These are phyloP conservation scores for Molorchus minor DNA, from an alignment of 2,888 invertebrate genomes.

Conservation along the genomic window DNA sequence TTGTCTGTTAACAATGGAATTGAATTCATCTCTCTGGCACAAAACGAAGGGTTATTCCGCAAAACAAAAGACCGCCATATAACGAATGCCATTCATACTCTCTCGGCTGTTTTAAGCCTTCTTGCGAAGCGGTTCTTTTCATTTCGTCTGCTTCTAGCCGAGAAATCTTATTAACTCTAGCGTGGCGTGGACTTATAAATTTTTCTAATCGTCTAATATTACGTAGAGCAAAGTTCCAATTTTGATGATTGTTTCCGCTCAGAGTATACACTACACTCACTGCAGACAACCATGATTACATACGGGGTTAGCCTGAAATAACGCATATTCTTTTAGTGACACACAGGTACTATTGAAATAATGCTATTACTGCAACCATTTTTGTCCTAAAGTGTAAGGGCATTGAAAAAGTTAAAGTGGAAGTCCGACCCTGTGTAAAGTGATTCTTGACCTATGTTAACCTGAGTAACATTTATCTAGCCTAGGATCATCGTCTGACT, in stretches of 20 bases:
- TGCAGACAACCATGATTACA: too few relatives aligned
- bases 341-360: too few relatives aligned
- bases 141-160: background rate
- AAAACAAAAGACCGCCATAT: background rate
- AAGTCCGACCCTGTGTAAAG: too few relatives aligned
- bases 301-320: too few relatives aligned
- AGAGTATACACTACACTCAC: too few relatives aligned
- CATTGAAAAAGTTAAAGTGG: too few relatives aligned
- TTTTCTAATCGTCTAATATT: background rate
- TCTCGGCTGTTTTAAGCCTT: conserved; percentile 3
- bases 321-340: too few relatives aligned
- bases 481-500: too few relatives aligned
- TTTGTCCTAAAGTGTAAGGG: too few relatives aligned
- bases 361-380: too few relatives aligned
- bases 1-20: background rate
- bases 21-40: conserved; percentile 2
- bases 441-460: too few relatives aligned
- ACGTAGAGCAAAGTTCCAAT: background rate
- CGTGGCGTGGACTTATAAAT: background rate
- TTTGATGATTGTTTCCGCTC: background rate
- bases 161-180: background rate
- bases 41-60: background rate
- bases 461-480: too few relatives aligned
- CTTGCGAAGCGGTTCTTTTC: background rate
- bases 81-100: conserved; percentile 3